Evolutionary conservation across 2,113 vertebrate genomes (phyloP), one percentile per base, ranked within the genome.

Genomic region (Copsychus sechellarum): DNA sequence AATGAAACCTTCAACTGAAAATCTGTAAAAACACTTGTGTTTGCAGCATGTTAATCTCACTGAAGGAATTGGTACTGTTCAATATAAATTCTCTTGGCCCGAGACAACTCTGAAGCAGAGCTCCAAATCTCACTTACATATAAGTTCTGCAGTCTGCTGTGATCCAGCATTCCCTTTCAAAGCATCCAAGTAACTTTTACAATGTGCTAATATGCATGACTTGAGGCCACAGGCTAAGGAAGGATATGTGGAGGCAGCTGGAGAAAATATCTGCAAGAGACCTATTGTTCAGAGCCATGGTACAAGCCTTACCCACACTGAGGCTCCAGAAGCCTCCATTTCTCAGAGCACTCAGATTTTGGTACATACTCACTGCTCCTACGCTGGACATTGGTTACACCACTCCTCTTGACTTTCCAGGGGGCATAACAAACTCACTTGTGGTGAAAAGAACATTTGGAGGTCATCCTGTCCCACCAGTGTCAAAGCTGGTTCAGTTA

Each of bases 221-320:
- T 20, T 20, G 40, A 71, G 19, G 40, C 28, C 50, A n/a, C 54
- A 53, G 1, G 6, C 60, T 53, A 61, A 73, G 26, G 21, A 50
- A 64, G 28, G 50, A 7, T 60, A 48, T 2, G 9, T 47, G 23
- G 40, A 77, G 24, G 50, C 43, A 69, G 62, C 19, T 64, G 62
- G 21, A 91, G 42, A 61, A 18, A 81, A 43, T 25, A 82, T 11
- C n/a, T 82, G 14, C 45, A 56, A 40, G 16, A 58, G 6, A 23
- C 2, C 2, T 6, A 22, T 0, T 1, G 12, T 48, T 67, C 6
- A 3, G 66, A 67, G n/a, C 3, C 64, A 69, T 2, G 1, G 8
- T 23, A 28, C 66, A 78, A 91, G 28, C 11, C 24, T 73, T 24
- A 67, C 5, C 14, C 20, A 47, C 21, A 24, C 4, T 1, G 42